These are phyloP conservation scores for Andrena bucephala DNA, from an alignment of 2,888 invertebrate genomes.

Conservation along the genomic window DNA sequence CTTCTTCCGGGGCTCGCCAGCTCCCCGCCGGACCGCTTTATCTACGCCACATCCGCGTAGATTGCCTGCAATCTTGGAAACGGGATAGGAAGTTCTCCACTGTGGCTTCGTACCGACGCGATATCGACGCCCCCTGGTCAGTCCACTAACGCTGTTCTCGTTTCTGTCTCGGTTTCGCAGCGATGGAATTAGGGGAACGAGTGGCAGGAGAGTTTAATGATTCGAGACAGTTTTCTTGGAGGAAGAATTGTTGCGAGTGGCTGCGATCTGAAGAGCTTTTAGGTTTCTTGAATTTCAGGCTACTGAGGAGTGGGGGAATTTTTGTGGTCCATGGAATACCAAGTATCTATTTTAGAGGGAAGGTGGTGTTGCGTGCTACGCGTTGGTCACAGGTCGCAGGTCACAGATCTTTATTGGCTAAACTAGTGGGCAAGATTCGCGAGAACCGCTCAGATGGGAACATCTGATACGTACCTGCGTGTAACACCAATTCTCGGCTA, in stretches of 20 bases:
- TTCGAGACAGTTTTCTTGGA: no score
- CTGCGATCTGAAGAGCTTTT: no score
- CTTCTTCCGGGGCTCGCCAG: background rate
- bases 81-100: background rate
- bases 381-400: no score
- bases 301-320: no score
- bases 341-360: no score
- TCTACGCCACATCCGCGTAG: background rate
- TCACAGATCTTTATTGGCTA: background rate
- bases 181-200: no score
- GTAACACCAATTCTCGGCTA: conserved; percentile 99
- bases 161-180: no score
- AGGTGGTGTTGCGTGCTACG: no score
- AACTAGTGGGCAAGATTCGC: background rate
- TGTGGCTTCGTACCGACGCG: background rate
- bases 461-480: conserved; percentile 92
- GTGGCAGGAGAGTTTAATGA: background rate
- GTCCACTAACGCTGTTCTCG: no score
- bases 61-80: background rate
- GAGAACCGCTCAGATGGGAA: conserved; percentile 14
- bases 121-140: background rate
- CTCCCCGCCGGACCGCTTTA: background rate
- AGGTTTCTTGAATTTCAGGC: no score
- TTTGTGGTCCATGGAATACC: no score
- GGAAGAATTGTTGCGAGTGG: no score